Evolutionary conservation across 2,888 invertebrate genomes (phyloP).

Genomic region (Volucella zonaria): DNA sequence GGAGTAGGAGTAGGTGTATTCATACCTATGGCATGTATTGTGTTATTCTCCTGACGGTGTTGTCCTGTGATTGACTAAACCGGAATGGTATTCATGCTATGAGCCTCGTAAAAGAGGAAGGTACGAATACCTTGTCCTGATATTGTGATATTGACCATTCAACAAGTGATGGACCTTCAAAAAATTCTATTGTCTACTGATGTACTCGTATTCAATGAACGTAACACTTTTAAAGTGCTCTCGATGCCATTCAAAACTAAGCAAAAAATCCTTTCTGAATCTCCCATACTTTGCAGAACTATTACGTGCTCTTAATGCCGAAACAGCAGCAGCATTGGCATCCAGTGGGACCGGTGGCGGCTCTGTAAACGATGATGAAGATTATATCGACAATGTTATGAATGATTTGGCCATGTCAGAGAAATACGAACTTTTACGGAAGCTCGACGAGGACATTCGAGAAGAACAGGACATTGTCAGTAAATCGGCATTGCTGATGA

Average conservation of each 20-base stretch:
- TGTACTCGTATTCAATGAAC: conserved; percentile 19
- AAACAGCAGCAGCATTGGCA: conserved; percentile 76
- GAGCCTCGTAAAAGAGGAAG: too few species aligned
- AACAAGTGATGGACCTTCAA: background rate
- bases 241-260: conserved; percentile 27
- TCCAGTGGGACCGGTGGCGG: conserved; percentile 37
- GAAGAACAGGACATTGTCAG: conserved; percentile 81
- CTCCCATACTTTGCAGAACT: conserved; percentile 76
- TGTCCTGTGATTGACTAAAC: conserved; percentile 16
- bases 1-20: too few species aligned
- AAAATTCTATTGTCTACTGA: conserved; percentile 40
- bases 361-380: conserved; percentile 73
- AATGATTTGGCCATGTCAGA: conserved; percentile 79
- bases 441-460: conserved; percentile 80
- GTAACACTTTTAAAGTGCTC: conserved; percentile 24
- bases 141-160: background rate
- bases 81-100: background rate
- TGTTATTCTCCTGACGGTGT: conserved; percentile 42
- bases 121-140: background rate
- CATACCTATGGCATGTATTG: background rate
- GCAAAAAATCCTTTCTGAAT: background rate
- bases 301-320: conserved; percentile 78
- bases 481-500: conserved; percentile 81
- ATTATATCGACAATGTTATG: conserved; percentile 79
- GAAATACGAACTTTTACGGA: conserved; percentile 79